Evolutionary conservation across 2,888 invertebrate species (phyloP).

Genomic region (Hecatera dysodea): DNA sequence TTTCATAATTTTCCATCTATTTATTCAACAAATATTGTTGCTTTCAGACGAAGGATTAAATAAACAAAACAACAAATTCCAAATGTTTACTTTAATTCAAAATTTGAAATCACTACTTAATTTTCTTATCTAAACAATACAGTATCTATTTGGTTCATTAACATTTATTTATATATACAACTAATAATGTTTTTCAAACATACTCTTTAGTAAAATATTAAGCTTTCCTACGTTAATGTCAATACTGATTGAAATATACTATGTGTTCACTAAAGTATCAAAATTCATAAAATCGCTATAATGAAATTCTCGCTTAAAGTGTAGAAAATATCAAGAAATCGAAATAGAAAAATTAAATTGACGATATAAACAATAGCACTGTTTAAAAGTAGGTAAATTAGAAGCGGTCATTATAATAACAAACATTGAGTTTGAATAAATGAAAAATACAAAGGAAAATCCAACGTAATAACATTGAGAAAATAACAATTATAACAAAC

Average conservation of each 20-base stretch:
- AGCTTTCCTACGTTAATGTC: slow-evolving; percentile 71
- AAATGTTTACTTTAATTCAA: slow-evolving; percentile 83
- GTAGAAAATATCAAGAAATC: slow-evolving; percentile 28
- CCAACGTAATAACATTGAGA: not conserved
- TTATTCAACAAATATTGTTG: not conserved
- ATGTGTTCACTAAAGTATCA: slow-evolving; percentile 48
- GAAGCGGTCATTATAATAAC: slow-evolving; percentile 13
- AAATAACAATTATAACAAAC: slow-evolving; percentile 19
- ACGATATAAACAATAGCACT: slow-evolving; percentile 22
- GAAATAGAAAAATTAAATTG: slow-evolving; percentile 6
- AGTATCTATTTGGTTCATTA: slow-evolving; percentile 78
- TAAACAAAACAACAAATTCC: slow-evolving; percentile 66
- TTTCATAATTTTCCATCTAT: not conserved
- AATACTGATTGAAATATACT: slow-evolving; percentile 50
- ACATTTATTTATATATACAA: slow-evolving; percentile 79
- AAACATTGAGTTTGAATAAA: slow-evolving; percentile 35
- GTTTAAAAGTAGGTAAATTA: slow-evolving; percentile 15
- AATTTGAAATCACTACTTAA: slow-evolving; percentile 84
- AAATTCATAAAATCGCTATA: slow-evolving; percentile 33
- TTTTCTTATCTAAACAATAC: slow-evolving; percentile 79
- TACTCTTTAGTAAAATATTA: slow-evolving; percentile 76
- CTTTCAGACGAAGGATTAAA: slow-evolving; percentile 31
- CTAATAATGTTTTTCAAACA: slow-evolving; percentile 85
- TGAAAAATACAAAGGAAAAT: slow-evolving; percentile 14
- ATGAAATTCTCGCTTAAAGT: slow-evolving; percentile 18